phyloP scores from a whole-genome alignment of 2,888 invertebrate species.

The Eurytoma adleriae region DNA sequence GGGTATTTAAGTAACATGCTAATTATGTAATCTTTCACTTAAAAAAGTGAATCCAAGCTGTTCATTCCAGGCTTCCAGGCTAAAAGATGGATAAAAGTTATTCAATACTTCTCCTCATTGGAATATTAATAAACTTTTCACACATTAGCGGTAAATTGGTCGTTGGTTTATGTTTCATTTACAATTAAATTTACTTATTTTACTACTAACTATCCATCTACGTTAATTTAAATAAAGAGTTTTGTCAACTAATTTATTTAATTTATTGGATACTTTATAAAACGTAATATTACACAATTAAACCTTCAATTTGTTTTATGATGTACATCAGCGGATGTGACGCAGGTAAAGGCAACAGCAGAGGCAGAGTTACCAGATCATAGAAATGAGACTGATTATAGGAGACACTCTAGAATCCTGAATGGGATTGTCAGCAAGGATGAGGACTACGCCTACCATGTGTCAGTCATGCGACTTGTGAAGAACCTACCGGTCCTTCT shows the following conservation, averaged over 20 bases:
- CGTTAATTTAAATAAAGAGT: too few species aligned
- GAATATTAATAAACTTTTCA: background rate
- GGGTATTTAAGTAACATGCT: slow-evolving; percentile 7
- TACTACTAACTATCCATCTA: too few species aligned
- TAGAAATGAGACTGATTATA: too few species aligned
- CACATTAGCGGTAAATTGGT: background rate
- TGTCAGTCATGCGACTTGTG: slow-evolving; percentile 1
- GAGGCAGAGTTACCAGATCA: too few species aligned
- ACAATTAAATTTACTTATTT: too few species aligned
- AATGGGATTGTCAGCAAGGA: background rate
- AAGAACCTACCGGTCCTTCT: background rate
- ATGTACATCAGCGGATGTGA: background rate
- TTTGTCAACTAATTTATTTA: too few species aligned
- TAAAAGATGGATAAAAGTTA: background rate
- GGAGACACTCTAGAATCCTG: background rate
- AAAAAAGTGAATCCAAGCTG: background rate
- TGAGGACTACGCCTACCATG: slow-evolving; percentile 10
- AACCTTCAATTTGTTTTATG: background rate
- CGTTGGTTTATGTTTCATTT: too few species aligned
- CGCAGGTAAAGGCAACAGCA: too few species aligned
- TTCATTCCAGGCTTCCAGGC: background rate
- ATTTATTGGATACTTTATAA: too few species aligned
- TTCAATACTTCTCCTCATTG: background rate
- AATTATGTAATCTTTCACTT: background rate
- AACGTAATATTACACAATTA: background rate